These are phyloP conservation scores for Germaria angustata DNA, from an alignment of 2,888 invertebrate genomes.

Conservation along the genomic window DNA sequence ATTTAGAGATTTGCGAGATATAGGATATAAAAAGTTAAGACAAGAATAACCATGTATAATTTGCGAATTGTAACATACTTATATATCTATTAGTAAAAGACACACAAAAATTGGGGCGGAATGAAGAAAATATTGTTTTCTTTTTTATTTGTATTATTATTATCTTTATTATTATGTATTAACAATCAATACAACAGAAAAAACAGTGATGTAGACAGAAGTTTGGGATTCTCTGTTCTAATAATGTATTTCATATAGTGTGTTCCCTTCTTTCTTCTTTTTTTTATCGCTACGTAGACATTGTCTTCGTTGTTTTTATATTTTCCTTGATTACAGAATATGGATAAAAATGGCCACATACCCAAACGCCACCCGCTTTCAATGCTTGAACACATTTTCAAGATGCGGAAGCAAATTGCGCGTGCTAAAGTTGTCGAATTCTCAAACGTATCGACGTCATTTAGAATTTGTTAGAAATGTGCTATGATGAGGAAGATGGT, in stretches of 20 bases:
- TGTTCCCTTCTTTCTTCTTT: conserved; percentile 30
- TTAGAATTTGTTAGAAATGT: conserved; percentile 59
- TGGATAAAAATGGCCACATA: conserved; percentile 19
- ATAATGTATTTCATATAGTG: conserved; percentile 29
- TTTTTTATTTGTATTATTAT: too few relatives aligned
- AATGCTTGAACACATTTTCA: conserved; percentile 75
- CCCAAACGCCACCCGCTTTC: conserved; percentile 63
- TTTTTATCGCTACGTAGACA: conserved; percentile 35
- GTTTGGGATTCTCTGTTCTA: conserved; percentile 35
- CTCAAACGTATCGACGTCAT: conserved; percentile 64
- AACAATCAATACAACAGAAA: neutral
- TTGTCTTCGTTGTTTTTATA: conserved; percentile 40
- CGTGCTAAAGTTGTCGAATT: conserved; percentile 78
- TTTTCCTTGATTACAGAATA: conserved; percentile 39
- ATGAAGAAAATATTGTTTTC: too few relatives aligned
- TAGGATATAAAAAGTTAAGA: too few relatives aligned
- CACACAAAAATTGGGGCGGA: too few relatives aligned
- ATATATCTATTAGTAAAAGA: too few relatives aligned
- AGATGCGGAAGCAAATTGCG: conserved; percentile 79
- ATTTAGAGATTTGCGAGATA: too few relatives aligned
- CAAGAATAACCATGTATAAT: too few relatives aligned
- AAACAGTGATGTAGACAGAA: neutral
- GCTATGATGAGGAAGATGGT: conserved; percentile 36
- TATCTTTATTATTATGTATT: too few relatives aligned
- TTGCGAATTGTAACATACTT: too few relatives aligned